Evolutionary conservation across 2,113 vertebrate species (phyloP).

Genomic region (Numenius arquata): DNA sequence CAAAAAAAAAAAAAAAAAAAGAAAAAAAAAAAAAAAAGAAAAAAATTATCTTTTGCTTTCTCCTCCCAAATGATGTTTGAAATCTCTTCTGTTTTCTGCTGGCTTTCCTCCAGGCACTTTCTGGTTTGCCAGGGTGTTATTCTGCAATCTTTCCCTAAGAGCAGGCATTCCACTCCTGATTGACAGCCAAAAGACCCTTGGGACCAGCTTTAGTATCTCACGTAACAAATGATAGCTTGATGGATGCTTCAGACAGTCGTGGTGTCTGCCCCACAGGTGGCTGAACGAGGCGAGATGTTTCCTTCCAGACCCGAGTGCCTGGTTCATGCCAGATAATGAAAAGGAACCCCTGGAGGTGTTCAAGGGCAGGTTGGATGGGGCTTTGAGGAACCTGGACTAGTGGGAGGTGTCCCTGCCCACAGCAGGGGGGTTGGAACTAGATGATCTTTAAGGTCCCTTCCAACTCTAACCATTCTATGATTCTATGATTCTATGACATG

Average conservation of each 20-base stretch:
- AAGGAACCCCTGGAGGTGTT: background rate
- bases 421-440: no score
- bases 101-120: background rate
- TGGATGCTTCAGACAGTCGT: background rate
- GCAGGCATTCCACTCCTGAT: background rate
- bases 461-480: no score
- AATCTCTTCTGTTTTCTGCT: background rate
- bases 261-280: background rate
- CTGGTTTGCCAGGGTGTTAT: background rate
- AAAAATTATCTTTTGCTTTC: background rate
- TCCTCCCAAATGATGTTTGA: background rate
- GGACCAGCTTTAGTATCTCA: background rate
- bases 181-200: background rate
- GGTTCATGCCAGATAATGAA: background rate
- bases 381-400: no score
- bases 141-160: background rate
- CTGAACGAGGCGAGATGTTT: background rate
- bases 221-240: background rate
- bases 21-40: no score
- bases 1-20: background rate
- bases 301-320: rapidly evolving
- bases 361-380: no score
- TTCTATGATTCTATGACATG: no score
- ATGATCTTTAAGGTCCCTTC: no score
- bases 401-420: no score